Evolutionary conservation across 2,113 vertebrate genomes (phyloP), one percentile per base, ranked within the genome.

Genomic region (Engystomops pustulosus): DNA sequence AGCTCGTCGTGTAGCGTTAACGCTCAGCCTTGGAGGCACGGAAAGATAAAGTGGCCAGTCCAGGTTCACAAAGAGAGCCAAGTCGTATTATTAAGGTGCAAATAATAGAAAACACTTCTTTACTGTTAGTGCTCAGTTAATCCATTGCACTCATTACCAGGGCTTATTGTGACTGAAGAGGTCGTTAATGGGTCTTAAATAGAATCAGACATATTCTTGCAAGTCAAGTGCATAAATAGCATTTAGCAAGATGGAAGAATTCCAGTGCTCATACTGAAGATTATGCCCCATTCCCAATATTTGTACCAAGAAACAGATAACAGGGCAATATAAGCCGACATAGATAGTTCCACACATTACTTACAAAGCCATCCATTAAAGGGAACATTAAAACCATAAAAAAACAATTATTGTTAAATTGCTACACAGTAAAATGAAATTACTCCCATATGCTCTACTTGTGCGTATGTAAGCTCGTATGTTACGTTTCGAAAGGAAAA

Each of bases 111-210:
- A 79, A 58, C 62, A 58, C 65, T 69, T 79, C 72, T 69, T 76
- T 75, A 49, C 41, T 18, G 14, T 49, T 41, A 41, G 47, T 27
- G 45, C 25, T 74, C 10, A 44, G 69, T 62, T 82, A 82, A 82
- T 45, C 36, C 51, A 15, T 25, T 58, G 53, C 53, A 67, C 62
- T 76, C 55, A 75, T 83, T 83, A 76, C 55, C 30, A 32, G 14
- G 41, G 44, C 71, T 36, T 76, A 60, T 75, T 75, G 27, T 77
- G 82, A 77, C 44, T 51, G 60, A 49, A 84, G 60, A 68, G 82
- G 60, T 77, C 55, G 68, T 77, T 84, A 84, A 84, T 53, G 60
- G 45, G 44, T 77, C 77, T 82, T 74, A 82, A 72, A 82, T 60
- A 78, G 75, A 79, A 79, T 85, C 41, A 79, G 49, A 85, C 75